Conservation (phyloP, 2,888 invertebrate species). For the Chymomyza amoena region DNA sequence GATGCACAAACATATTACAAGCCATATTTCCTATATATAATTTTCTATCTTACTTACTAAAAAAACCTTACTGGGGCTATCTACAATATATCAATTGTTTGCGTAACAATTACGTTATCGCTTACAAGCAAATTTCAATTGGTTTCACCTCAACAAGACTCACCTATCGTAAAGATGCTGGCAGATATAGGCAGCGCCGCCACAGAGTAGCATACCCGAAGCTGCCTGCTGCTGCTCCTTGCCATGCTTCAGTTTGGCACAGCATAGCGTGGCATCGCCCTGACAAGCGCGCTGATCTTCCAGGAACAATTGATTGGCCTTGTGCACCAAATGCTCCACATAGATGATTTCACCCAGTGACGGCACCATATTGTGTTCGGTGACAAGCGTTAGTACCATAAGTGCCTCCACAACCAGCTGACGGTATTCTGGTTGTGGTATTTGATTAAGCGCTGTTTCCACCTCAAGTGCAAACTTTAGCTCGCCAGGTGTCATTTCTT, state of each 20-base stretch:
- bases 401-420: constrained; percentile 97
- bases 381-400: constrained; percentile 95
- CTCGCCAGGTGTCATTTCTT: constrained; percentile 99
- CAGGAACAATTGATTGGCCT: constrained; percentile 95
- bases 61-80: too few species aligned
- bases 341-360: constrained; percentile 89
- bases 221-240: constrained; percentile 81
- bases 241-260: constrained; percentile 87
- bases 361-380: constrained; percentile 90
- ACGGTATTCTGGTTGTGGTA: constrained; percentile 98
- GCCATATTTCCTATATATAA: too few species aligned
- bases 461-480: constrained; percentile 98
- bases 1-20: too few species aligned
- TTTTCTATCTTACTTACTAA: too few species aligned
- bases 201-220: constrained; percentile 87
- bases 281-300: constrained; percentile 96
- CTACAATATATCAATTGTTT: too few species aligned
- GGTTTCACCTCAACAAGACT: not conserved
- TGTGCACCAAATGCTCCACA: constrained; percentile 95
- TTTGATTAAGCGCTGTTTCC: constrained; percentile 96
- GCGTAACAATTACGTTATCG: too few species aligned
- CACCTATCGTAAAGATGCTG: constrained; percentile 94
- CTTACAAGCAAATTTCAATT: too few species aligned
- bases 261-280: constrained; percentile 96
- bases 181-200: constrained; percentile 96